Evolutionary conservation across 1,140 invertebrate species (phyloP).

Genomic region (Drosophila grimshawi): DNA sequence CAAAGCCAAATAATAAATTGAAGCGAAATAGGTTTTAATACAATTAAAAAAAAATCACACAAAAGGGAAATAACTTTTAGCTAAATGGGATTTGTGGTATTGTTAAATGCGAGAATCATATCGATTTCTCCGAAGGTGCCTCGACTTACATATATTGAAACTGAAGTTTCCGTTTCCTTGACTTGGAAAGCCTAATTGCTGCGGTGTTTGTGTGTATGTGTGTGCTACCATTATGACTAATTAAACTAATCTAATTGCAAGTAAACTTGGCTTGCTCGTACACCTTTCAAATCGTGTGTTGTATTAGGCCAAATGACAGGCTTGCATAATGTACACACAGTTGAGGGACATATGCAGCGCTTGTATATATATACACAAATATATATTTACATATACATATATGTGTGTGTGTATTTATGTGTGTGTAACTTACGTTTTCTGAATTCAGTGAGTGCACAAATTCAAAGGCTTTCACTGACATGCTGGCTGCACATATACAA

Average conservation of each 20-base stretch:
- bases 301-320: constrained; percentile 34
- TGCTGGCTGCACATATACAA: constrained; percentile 76
- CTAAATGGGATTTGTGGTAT: too few species aligned
- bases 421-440: constrained; percentile 16
- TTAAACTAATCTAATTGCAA: constrained; percentile 66
- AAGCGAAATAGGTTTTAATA: too few species aligned
- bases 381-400: background rate
- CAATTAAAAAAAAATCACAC: too few species aligned
- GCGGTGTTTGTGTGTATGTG: constrained; percentile 14
- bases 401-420: too few species aligned
- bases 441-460: constrained; percentile 66
- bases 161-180: background rate
- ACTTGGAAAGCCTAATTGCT: constrained; percentile 20
- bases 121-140: too few species aligned
- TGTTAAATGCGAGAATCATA: background rate
- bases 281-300: constrained; percentile 22
- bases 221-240: constrained; percentile 62
- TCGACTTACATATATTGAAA: background rate
- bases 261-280: constrained; percentile 39
- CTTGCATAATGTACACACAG: constrained; percentile 25
- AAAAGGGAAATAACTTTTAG: too few species aligned
- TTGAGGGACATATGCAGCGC: background rate
- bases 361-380: constrained; percentile 1
- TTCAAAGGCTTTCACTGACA: constrained; percentile 68
- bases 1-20: too few species aligned